These are phyloP conservation scores for Morus bassanus DNA, from an alignment of 2,797 vertebrate genomes.

Conservation along the genomic window DNA sequence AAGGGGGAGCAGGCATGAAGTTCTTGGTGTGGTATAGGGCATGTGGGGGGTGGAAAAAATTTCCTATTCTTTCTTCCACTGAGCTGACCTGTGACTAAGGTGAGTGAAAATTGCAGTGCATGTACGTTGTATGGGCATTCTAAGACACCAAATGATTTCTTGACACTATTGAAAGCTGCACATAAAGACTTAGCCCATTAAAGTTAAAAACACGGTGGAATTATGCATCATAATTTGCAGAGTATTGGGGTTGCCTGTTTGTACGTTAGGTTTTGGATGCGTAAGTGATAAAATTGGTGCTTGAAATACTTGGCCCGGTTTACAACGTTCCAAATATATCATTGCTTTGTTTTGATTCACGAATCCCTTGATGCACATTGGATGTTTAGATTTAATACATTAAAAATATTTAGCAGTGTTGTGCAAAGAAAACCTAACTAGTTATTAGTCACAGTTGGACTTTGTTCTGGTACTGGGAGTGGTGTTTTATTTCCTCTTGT, in stretches of 20 bases:
- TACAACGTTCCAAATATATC: neutral
- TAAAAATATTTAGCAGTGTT: neutral
- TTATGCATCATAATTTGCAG: accelerated
- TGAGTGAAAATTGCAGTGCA: accelerated
- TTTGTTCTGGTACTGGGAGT: neutral
- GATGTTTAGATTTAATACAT: neutral
- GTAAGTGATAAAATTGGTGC: neutral
- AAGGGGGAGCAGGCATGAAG: neutral
- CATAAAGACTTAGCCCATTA: neutral
- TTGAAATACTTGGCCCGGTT: neutral
- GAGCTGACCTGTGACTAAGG: neutral
- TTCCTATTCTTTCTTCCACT: neutral
- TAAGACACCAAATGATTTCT: neutral
- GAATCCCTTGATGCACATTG: neutral
- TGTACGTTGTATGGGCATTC: accelerated
- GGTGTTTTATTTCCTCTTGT: neutral
- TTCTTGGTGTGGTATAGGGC: neutral
- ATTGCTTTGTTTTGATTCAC: neutral
- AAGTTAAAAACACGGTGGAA: neutral
- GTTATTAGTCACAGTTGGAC: neutral
- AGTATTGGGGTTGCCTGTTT: neutral
- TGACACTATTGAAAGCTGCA: neutral
- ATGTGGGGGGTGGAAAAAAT: neutral
- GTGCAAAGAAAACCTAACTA: neutral
- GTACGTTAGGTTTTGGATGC: neutral